Percentiles rank a stretch among this genome's conserved stretches.
Evolutionary conservation across 2,888 invertebrate species (phyloP).

Genomic region (Gasteruption jaculator): DNA sequence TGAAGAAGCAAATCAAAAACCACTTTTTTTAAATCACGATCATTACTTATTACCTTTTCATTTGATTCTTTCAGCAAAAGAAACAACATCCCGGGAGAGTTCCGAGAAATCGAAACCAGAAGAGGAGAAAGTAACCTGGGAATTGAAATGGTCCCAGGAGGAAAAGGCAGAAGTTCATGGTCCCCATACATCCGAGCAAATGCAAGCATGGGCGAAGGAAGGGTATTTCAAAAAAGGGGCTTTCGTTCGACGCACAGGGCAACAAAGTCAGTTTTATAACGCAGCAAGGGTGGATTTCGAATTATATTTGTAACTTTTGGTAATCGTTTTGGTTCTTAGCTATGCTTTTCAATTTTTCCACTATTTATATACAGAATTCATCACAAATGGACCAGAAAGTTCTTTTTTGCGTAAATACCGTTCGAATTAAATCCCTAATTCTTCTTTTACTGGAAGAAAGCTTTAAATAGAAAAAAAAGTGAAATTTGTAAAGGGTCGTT

Average conservation of each 20-base stretch:
- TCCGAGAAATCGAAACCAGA: constrained; percentile 36
- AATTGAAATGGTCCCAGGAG: constrained; percentile 82
- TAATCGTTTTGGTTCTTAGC: background rate
- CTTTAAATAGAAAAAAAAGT: too few species aligned
- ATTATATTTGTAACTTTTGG: constrained; percentile 67
- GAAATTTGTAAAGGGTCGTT: too few species aligned
- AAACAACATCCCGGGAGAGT: too few species aligned
- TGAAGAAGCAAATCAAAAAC: background rate
- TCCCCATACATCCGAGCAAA: constrained; percentile 79
- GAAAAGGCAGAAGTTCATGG: constrained; percentile 74
- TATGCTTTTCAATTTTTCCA: too few species aligned
- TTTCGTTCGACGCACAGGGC: constrained; percentile 77
- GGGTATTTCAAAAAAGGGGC: constrained; percentile 83
- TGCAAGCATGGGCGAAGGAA: constrained; percentile 84
- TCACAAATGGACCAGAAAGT: too few species aligned
- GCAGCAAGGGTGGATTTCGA: constrained; percentile 92
- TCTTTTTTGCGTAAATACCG: too few species aligned
- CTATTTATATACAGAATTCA: too few species aligned
- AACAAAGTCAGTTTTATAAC: constrained; percentile 73
- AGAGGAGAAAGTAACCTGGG: constrained; percentile 68
- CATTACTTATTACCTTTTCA: background rate
- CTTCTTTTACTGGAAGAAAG: too few species aligned
- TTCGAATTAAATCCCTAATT: too few species aligned
- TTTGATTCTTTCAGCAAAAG: background rate
- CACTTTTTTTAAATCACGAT: too few species aligned